Base-by-base conservation (phyloP, 2,797 vertebrate genomes). In the Pristis pectinata region DNA sequence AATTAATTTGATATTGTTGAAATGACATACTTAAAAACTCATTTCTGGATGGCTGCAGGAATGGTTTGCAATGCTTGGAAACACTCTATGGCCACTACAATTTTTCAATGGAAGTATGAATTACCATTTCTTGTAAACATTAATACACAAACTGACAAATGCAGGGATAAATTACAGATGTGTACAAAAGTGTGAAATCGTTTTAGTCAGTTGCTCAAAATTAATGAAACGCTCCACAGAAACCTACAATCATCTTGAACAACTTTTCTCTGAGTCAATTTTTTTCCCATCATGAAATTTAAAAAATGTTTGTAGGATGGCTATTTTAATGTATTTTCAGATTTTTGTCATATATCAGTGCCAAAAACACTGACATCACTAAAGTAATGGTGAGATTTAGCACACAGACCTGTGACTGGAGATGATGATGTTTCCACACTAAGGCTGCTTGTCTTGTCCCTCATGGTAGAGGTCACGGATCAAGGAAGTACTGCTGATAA, bases 91-190 rank as follows among this genome's bases (percentile, higher is more conserved):
- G n/a, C n/a, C n/a, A 19, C 59, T 13, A 64, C 8, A 91, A n/a
- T 8, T 91, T 91, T 24, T 67, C n/a, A 91, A 91, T n/a, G 37
- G 0, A 91, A 91, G 61, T 67, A 41, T 41, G 37, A 91, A 22
- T 67, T 64, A n/a, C 30, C 37, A 8, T 93, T 74, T 49, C 9
- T 93, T 70, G 61, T 70, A n/a, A 34, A 34, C 30, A 30, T 59
- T 27, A 87, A 56, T 87, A 30, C 53, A 87, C 79, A 82, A 82
- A 49, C 30, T 19, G 15, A 11, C 67, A 49, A n/a, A 27, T 72
- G 92, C 64, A 2, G 92, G 91, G 67, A 53, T 53, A 74, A 72
- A 74, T 93, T 93, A 67, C n/a, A 93, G 67, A 93, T 74, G 67
- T 53, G 67, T 72, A 37, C 37, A 93, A 41, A 13, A 67, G 3